phyloP scores from a whole-genome alignment of 2,797 vertebrate species.

The Rhynchonycteris naso region DNA sequence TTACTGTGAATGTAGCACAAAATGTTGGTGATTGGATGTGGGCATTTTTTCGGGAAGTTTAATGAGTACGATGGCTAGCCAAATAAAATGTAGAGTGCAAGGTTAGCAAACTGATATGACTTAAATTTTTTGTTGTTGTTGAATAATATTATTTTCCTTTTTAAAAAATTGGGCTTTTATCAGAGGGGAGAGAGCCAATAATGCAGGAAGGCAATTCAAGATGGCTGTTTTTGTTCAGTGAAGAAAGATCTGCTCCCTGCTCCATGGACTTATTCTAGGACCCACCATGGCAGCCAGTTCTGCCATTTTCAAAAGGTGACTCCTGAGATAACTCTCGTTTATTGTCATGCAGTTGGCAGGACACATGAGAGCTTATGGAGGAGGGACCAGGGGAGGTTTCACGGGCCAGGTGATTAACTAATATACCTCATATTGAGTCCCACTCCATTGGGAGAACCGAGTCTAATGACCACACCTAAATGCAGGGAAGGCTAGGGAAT shows the following conservation, averaged over 20 bases:
- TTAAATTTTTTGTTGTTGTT: neutral
- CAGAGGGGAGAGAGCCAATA: neutral
- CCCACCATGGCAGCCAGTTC: neutral
- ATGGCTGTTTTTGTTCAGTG: neutral
- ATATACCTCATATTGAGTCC: neutral
- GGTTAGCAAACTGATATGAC: neutral
- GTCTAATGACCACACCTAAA: neutral
- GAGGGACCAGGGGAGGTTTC: neutral
- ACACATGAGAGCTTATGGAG: neutral
- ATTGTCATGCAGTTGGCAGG: neutral
- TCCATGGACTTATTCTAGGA: neutral
- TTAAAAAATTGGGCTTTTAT: neutral
- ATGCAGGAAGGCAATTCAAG: neutral
- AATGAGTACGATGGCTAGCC: neutral
- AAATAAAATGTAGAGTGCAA: neutral
- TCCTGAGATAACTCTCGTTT: neutral
- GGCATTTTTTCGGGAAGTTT: constrained; percentile 16
- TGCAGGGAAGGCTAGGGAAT: neutral
- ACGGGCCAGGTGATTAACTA: neutral
- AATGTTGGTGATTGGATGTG: neutral
- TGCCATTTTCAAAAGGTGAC: neutral
- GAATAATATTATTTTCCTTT: neutral
- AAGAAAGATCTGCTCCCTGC: neutral
- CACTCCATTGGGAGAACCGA: neutral
- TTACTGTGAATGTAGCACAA: neutral